Evolutionary conservation across 2,888 invertebrate species (phyloP).

Genomic region (Parasteatoda lunata): DNA sequence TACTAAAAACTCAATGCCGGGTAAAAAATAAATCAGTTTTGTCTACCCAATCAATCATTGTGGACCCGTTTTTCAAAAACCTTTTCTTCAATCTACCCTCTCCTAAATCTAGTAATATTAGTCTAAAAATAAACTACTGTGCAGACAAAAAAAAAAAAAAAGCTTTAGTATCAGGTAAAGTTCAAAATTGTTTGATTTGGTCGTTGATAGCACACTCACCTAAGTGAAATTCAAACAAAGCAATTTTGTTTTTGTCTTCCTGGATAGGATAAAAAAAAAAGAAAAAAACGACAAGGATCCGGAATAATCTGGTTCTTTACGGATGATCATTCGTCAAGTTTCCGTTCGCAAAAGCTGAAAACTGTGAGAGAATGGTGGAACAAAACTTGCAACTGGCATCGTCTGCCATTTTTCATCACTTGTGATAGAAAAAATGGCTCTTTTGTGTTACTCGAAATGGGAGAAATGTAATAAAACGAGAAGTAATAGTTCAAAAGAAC

Average conservation of each 20-base stretch:
- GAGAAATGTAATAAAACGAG: constrained; percentile 3
- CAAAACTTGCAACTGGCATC: background rate
- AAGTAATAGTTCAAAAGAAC: constrained; percentile 2
- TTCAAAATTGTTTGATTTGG: background rate
- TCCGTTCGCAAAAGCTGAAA: background rate
- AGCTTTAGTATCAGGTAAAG: background rate
- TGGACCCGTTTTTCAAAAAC: background rate
- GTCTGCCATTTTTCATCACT: constrained; percentile 2
- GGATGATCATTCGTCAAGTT: background rate
- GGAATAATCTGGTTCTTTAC: background rate
- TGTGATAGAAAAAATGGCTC: constrained; percentile 1
- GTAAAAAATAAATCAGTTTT: background rate
- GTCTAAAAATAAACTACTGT: background rate
- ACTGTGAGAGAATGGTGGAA: background rate
- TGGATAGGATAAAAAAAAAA: background rate
- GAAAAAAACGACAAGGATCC: background rate
- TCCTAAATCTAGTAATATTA: background rate
- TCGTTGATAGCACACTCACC: background rate
- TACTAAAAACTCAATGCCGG: background rate
- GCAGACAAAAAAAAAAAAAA: background rate
- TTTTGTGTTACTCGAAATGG: background rate
- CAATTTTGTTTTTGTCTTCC: background rate
- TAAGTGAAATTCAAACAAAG: constrained; percentile 3
- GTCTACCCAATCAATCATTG: constrained; percentile 2
- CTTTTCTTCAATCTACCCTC: background rate